Base-by-base conservation (phyloP, 2,797 vertebrate species). In the Mastacembelus armatus region DNA sequence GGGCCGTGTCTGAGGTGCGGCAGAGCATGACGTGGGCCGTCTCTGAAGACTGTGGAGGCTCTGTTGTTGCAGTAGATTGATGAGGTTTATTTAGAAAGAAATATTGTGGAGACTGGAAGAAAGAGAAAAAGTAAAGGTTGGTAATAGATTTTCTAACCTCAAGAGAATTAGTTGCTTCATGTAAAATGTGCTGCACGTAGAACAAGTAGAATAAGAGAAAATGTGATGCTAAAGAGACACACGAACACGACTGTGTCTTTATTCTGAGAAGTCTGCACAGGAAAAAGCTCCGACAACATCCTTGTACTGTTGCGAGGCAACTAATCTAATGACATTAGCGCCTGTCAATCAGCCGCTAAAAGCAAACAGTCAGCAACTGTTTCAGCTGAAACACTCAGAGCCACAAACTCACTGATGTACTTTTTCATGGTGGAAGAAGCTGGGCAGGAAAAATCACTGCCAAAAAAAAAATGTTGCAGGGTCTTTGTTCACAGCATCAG, bases 11-110 rank as follows among this genome's bases (percentile, higher is more conserved):
- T 42, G 66, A 50, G 45, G 66, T 0, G 68, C 77, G 78, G 68
- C 66, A 0, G 79, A 76, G 77, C 78, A 32, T 59, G 70, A 63
- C 52, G 72, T 52, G 71, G 71, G 45, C n/a, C 14, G 7, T 67
- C 74, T 78, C 73, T 49, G 65, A 70, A 77, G 81, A 61, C 74
- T 29, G 49, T 10, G 24, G 63, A 45, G 55, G 47, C 47, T 76
- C 56, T 78, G 82, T 79, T 82, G 79, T 68, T 81, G 74, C 63
- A 57, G 60, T 22, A 79, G 83, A 84, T 84, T 84, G 84, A 89
- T 85, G 86, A 84, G 79, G 84, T 89, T 88, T 85, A 80, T 86
- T 88, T 84, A 84, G 71, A 80, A 52, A 42, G 60, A 47, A 66
- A 59, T n/a, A 7, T 32, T 22, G 59, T 26, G 62, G 66, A 76